Evolutionary conservation across 2,888 invertebrate species (phyloP).

Genomic region (Gisinianus flammeolus): DNA sequence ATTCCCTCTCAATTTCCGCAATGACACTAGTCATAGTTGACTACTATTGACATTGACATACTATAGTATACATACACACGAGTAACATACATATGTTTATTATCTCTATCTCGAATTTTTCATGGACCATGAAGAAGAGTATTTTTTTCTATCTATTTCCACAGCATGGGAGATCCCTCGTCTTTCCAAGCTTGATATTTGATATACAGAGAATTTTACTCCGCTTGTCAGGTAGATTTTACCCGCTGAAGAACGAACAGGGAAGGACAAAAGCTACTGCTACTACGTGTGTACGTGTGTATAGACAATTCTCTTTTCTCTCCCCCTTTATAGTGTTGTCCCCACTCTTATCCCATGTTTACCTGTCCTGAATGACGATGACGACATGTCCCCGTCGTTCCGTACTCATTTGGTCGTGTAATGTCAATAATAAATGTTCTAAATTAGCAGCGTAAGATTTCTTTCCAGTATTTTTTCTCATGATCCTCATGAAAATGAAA

Average conservation of each 20-base stretch:
- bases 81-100: too few species aligned
- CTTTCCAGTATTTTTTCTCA: not conserved
- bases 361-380: not conserved
- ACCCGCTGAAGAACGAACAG: not conserved
- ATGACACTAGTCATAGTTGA: not conserved
- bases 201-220: not conserved
- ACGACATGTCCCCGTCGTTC: not conserved
- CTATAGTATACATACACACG: not conserved
- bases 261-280: not conserved
- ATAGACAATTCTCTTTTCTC: not conserved
- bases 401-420: not conserved
- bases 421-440: slow-evolving; percentile 3
- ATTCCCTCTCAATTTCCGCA: not conserved
- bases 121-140: too few species aligned
- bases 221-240: not conserved
- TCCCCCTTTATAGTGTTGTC: not conserved
- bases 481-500: too few species aligned
- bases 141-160: too few species aligned
- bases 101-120: too few species aligned
- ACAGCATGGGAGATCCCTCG: too few species aligned
- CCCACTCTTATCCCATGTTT: not conserved
- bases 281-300: not conserved
- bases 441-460: slow-evolving; percentile 1
- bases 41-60: not conserved
- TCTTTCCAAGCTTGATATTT: too few species aligned